A percentile compares a stretch with the other conserved stretches of the same genome.
Evolutionary conservation across 2,888 invertebrate species (phyloP).

Genomic region (Drosophila flavopinicola): DNA sequence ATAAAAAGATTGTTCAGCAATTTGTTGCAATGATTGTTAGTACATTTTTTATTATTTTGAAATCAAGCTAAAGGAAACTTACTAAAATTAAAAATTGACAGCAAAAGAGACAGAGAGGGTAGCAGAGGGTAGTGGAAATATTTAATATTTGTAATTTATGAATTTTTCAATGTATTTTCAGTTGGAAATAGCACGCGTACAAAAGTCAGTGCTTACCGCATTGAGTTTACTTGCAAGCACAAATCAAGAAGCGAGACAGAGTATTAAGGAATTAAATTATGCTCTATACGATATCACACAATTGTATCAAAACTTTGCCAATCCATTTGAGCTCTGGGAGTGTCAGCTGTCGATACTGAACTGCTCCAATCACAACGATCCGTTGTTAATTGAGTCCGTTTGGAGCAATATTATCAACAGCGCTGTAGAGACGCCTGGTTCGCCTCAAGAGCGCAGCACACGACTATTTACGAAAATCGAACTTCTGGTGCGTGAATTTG

Average conservation of each 20-base stretch:
- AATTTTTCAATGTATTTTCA: slow-evolving; percentile 43
- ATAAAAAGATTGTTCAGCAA: too few species aligned
- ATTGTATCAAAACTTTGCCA: slow-evolving; percentile 96
- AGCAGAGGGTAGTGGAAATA: too few species aligned
- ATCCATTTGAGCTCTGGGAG: slow-evolving; percentile 95
- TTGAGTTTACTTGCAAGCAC: slow-evolving; percentile 85
- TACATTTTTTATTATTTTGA: too few species aligned
- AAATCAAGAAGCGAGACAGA: slow-evolving; percentile 86
- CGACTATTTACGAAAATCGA: slow-evolving; percentile 91
- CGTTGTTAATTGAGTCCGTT: slow-evolving; percentile 93
- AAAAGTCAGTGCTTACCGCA: slow-evolving; percentile 89
- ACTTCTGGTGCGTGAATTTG: slow-evolving; percentile 90
- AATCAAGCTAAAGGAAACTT: too few species aligned
- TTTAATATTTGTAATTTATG: not conserved
- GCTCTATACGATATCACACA: slow-evolving; percentile 94
- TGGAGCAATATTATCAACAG: slow-evolving; percentile 92
- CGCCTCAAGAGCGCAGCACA: slow-evolving; percentile 86
- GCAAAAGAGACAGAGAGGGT: too few species aligned
- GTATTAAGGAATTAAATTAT: slow-evolving; percentile 90
- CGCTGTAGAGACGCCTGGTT: slow-evolving; percentile 83
- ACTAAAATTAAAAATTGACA: too few species aligned
- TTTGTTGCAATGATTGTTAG: too few species aligned
- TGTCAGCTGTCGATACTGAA: slow-evolving; percentile 97
- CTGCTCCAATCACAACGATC: slow-evolving; percentile 96
- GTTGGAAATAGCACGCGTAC: slow-evolving; percentile 94